A percentile compares a stretch with the other conserved stretches of the same genome.
Conservation (phyloP, 2,888 invertebrate genomes). For the Lottia gigantea region DNA sequence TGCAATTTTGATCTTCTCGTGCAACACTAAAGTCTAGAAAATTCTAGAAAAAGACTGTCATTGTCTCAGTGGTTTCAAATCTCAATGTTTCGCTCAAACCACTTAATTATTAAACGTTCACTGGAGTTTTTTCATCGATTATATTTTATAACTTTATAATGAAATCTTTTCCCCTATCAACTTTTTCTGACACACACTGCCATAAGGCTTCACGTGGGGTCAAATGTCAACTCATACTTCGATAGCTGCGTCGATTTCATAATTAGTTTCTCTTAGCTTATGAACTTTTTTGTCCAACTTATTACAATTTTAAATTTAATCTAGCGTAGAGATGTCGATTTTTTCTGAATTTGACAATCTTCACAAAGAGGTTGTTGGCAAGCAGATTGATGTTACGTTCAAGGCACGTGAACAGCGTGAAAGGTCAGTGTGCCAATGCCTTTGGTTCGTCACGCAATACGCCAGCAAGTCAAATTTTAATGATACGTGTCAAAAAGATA, state of each 20-base stretch:
- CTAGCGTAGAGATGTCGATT: slow-evolving; percentile 19
- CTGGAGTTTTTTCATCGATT: not conserved
- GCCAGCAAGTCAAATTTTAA: slow-evolving; percentile 8
- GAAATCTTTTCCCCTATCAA: slow-evolving; percentile 11
- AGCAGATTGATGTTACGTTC: slow-evolving; percentile 26
- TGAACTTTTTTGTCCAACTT: slow-evolving; percentile 9
- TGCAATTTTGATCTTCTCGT: too few relatives aligned
- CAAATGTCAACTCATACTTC: slow-evolving; percentile 6
- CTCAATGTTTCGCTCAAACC: too few relatives aligned
- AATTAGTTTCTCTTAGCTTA: slow-evolving; percentile 10
- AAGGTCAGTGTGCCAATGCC: not conserved
- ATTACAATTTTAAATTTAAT: slow-evolving; percentile 22
- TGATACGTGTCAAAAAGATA: not conserved
- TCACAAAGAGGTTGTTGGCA: slow-evolving; percentile 18
- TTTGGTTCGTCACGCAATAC: not conserved
- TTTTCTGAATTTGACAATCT: slow-evolving; percentile 19
- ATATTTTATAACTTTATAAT: slow-evolving; percentile 11
- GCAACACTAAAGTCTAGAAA: too few relatives aligned
- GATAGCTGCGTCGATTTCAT: slow-evolving; percentile 8
- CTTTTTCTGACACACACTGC: slow-evolving; percentile 3
- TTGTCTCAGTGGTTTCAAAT: too few relatives aligned
- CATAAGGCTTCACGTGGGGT: slow-evolving; percentile 1
- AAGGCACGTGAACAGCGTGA: slow-evolving; percentile 12
- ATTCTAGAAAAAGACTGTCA: too few relatives aligned
- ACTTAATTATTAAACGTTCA: too few relatives aligned